Evolutionary conservation across 1,140 invertebrate species (phyloP).

Genomic region (Antheraea mylitta): DNA sequence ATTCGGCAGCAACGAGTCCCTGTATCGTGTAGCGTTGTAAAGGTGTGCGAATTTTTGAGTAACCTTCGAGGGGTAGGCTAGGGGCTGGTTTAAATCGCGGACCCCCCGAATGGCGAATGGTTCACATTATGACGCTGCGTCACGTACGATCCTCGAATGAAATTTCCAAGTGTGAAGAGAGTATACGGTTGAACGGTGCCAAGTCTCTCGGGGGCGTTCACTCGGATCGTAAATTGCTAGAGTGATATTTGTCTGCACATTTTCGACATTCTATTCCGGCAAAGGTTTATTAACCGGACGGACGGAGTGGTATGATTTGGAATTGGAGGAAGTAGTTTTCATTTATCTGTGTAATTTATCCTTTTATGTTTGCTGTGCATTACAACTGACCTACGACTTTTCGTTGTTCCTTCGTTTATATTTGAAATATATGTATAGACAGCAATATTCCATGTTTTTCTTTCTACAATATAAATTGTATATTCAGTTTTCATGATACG

Average conservation of each 20-base stretch:
- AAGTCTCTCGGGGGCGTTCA: slow-evolving; percentile 31
- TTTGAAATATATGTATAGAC: background rate
- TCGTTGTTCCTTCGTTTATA: slow-evolving; percentile 1
- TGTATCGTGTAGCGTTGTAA: slow-evolving; percentile 38
- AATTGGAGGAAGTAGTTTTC: slow-evolving; percentile 17
- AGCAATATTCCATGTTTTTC: too few relatives aligned
- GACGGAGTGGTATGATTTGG: slow-evolving; percentile 20
- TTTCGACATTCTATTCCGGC: slow-evolving; percentile 26
- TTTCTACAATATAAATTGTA: too few relatives aligned
- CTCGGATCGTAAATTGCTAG: slow-evolving; percentile 34
- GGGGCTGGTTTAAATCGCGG: slow-evolving; percentile 33
- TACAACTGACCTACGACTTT: too few relatives aligned
- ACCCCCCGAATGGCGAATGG: slow-evolving; percentile 37
- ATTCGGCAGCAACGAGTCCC: slow-evolving; percentile 54
- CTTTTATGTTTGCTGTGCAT: background rate
- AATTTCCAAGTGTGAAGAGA: slow-evolving; percentile 57
- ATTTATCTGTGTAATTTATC: slow-evolving; percentile 6
- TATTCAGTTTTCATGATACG: too few relatives aligned
- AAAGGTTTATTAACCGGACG: slow-evolving; percentile 25
- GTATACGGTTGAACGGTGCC: slow-evolving; percentile 23
- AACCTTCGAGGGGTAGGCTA: slow-evolving; percentile 40
- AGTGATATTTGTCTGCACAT: slow-evolving; percentile 36
- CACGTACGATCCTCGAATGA: slow-evolving; percentile 66
- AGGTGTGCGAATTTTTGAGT: slow-evolving; percentile 36
- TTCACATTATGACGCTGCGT: slow-evolving; percentile 49